Percentiles rank a stretch among this genome's conserved stretches.
These are phyloP conservation scores for Serranus cabrilla DNA, from an alignment of 2,797 vertebrate species.

Conservation along the genomic window DNA sequence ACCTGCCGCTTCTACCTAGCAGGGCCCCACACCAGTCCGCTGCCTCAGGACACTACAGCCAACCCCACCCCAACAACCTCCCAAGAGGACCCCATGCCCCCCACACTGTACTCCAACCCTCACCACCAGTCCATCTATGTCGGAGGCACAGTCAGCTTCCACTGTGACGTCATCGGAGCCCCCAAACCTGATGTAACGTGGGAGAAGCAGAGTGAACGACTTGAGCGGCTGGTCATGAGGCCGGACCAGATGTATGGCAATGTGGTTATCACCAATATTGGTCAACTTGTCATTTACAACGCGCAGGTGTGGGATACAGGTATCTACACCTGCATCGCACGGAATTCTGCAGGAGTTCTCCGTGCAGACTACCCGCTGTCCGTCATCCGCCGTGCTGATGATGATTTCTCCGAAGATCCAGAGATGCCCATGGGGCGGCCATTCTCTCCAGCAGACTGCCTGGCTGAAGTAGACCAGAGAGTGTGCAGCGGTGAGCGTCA, in stretches of 20 bases:
- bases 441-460: constrained; percentile 88
- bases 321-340: constrained; percentile 94
- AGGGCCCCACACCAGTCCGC: constrained; percentile 90
- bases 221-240: constrained; percentile 92
- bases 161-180: constrained; percentile 92
- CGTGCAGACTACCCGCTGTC: constrained; percentile 94
- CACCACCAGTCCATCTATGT: constrained; percentile 90
- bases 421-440: constrained; percentile 81
- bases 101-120: constrained; percentile 92
- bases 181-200: constrained; percentile 94
- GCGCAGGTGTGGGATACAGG: constrained; percentile 93
- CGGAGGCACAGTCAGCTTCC: constrained; percentile 94
- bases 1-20: constrained; percentile 93
- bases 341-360: constrained; percentile 91
- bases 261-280: constrained; percentile 96
- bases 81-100: constrained; percentile 85
- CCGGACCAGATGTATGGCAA: constrained; percentile 99
- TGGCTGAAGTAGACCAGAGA: constrained; percentile 84
- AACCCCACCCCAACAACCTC: constrained; percentile 87
- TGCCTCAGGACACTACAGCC: constrained; percentile 90
- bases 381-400: constrained; percentile 83
- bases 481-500: constrained; percentile 86
- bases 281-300: constrained; percentile 96
- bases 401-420: constrained; percentile 83
- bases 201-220: constrained; percentile 94